Conservation (phyloP, 2,888 invertebrate genomes). For the Eristalis pertinax region DNA sequence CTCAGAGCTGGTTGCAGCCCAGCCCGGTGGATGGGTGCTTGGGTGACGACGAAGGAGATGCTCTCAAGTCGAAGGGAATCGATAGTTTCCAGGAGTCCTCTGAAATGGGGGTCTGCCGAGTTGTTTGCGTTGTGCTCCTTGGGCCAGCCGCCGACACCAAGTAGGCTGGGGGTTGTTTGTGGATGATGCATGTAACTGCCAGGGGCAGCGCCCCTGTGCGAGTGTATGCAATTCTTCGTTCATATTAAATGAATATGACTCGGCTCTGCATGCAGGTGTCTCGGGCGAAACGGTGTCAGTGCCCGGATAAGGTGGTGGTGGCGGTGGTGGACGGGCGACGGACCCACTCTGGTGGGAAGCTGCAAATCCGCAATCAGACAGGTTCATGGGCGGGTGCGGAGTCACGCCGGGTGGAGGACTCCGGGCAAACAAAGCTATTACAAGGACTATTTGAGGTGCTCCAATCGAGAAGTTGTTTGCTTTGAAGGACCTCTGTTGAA, state of each 20-base stretch:
- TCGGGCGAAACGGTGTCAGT: slow-evolving; percentile 56
- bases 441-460: slow-evolving; percentile 50
- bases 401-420: slow-evolving; percentile 18
- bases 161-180: slow-evolving; percentile 52
- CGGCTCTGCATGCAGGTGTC: slow-evolving; percentile 56
- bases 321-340: background rate
- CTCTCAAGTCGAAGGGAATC: slow-evolving; percentile 53
- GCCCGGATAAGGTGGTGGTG: slow-evolving; percentile 61
- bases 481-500: slow-evolving; percentile 37
- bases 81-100: slow-evolving; percentile 56
- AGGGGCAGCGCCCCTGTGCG: slow-evolving; percentile 20
- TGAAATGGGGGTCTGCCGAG: slow-evolving; percentile 42
- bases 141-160: slow-evolving; percentile 37
- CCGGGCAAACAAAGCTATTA: slow-evolving; percentile 60
- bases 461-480: slow-evolving; percentile 43
- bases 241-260: slow-evolving; percentile 66
- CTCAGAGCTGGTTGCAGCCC: background rate
- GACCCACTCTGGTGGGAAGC: slow-evolving; percentile 16
- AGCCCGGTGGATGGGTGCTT: slow-evolving; percentile 9
- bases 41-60: slow-evolving; percentile 42
- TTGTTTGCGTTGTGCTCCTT: slow-evolving; percentile 40
- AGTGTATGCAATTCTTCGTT: slow-evolving; percentile 64
- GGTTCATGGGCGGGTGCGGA: background rate
- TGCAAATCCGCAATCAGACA: slow-evolving; percentile 81
- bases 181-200: slow-evolving; percentile 45